Evolutionary conservation across 1,140 invertebrate species (phyloP).

Genomic region (Babylonia areolata): DNA sequence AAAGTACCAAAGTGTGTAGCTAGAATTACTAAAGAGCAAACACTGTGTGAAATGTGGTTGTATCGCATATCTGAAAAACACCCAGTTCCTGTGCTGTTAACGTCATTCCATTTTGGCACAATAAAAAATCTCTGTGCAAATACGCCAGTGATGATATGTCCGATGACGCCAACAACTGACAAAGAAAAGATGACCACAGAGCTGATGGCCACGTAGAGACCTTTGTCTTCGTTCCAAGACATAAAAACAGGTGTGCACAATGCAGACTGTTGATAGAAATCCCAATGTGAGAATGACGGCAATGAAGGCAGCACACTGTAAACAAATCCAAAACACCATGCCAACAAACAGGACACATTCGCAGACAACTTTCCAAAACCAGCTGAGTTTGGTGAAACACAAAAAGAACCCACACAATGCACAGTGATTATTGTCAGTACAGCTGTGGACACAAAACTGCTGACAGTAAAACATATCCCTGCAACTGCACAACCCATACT

Average conservation of each 20-base stretch:
- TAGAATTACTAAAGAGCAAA: not conserved
- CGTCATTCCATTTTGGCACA: not conserved
- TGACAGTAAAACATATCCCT: not conserved
- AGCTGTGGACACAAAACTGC: not conserved
- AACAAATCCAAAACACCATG: not conserved
- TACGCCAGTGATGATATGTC: not conserved
- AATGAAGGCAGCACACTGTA: not conserved
- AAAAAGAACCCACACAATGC: not conserved
- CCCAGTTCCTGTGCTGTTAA: not conserved
- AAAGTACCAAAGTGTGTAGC: not conserved
- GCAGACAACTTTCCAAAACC: not conserved
- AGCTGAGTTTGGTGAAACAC: not conserved
- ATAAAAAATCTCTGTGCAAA: not conserved
- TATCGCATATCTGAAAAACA: not conserved
- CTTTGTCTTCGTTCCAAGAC: not conserved
- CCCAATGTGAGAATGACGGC: not conserved
- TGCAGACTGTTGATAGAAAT: not conserved
- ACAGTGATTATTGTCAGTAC: not conserved
- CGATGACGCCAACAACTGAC: not conserved
- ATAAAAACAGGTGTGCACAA: not conserved
- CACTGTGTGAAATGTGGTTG: not conserved
- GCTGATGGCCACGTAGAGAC: not conserved
- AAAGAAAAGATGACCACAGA: not conserved
- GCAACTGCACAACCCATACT: not conserved
- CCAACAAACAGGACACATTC: not conserved